Percentiles rank a stretch among this genome's conserved stretches.
phyloP scores from a whole-genome alignment of 2,888 invertebrate species.

The Pseudococcus longispinus region DNA sequence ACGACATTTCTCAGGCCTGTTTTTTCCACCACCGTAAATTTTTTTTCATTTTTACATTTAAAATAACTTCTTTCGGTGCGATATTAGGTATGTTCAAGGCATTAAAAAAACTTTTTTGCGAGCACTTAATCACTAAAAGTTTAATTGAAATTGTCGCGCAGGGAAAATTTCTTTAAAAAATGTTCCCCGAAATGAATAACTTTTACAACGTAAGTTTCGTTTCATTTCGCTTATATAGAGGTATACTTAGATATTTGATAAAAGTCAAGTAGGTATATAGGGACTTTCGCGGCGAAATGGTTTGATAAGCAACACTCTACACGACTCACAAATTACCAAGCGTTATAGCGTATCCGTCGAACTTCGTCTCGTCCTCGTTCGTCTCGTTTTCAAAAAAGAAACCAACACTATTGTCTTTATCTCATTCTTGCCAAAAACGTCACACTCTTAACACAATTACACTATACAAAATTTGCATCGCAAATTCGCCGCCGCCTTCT shows the following conservation, averaged over 20 bases:
- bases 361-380: background rate
- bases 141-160: too few relatives aligned
- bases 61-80: too few relatives aligned
- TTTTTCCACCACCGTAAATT: too few relatives aligned
- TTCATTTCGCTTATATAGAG: background rate
- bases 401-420: constrained; percentile 11
- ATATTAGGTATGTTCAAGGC: too few relatives aligned
- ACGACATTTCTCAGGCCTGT: too few relatives aligned
- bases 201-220: background rate
- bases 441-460: constrained; percentile 9
- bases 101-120: too few relatives aligned
- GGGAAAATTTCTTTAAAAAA: too few relatives aligned
- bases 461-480: constrained; percentile 11
- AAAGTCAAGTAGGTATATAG: background rate
- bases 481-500: background rate
- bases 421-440: constrained; percentile 13
- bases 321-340: background rate
- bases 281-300: background rate
- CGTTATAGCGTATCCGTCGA: background rate
- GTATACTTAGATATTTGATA: background rate
- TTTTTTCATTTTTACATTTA: too few relatives aligned
- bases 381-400: background rate
- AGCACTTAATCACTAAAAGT: too few relatives aligned
- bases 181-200: too few relatives aligned
- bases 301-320: background rate